phyloP scores from a whole-genome alignment of 2,888 invertebrate species.

The Mesorhabditis sp. region DNA sequence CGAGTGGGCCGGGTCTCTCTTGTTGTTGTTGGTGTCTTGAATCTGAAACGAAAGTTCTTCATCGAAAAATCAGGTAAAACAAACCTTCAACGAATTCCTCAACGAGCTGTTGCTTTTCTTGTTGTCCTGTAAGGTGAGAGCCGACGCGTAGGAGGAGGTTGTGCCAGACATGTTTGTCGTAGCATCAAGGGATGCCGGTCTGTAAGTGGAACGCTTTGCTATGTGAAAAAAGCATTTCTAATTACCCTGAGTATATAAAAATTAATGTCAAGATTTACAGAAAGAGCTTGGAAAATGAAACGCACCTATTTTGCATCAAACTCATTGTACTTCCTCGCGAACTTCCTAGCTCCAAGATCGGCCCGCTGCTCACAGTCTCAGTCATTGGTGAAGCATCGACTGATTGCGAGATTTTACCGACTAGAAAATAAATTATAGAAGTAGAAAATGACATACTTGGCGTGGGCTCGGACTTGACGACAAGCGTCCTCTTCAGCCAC shows the following conservation, averaged over 20 bases:
- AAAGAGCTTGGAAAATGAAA: neutral
- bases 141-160: conserved; percentile 3
- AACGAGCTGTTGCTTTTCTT: conserved; percentile 47
- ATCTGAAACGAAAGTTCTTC: conserved; percentile 12
- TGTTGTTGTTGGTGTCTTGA: conserved; percentile 48
- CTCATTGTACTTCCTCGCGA: conserved; percentile 39
- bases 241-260: too few relatives aligned
- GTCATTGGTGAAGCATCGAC: neutral
- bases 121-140: conserved; percentile 15
- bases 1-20: conserved; percentile 65
- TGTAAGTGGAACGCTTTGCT: neutral
- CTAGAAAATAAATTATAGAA: neutral
- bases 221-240: neutral
- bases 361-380: neutral
- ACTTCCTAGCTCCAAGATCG: conserved; percentile 26
- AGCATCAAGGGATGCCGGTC: conserved; percentile 15
- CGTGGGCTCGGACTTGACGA: conserved; percentile 51
- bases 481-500: conserved; percentile 67
- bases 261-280: too few relatives aligned
- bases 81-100: conserved; percentile 30
- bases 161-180: neutral
- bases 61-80: neutral
- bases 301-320: conserved; percentile 15
- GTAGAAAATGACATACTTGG: neutral
- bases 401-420: conserved; percentile 5